A percentile compares a stretch with the other conserved stretches of the same genome.
Evolutionary conservation across 2,113 vertebrate species (phyloP).

Genomic region (Canis aureus): DNA sequence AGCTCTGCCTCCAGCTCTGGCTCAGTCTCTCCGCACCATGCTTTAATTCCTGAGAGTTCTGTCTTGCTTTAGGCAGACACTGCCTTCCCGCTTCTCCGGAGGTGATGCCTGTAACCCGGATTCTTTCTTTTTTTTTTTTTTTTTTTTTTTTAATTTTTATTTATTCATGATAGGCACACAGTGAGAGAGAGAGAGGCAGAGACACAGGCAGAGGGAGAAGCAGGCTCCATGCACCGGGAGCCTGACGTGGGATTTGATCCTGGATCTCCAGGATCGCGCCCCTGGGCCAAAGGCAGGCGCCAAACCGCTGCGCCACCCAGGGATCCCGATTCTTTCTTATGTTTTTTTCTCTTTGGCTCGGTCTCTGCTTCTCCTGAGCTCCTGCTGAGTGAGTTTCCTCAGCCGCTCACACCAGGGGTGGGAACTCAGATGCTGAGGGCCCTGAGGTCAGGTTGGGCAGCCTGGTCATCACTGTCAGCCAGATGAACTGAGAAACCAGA

Average conservation of each 20-base stretch:
- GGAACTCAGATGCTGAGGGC: background rate
- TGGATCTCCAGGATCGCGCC: too few species aligned
- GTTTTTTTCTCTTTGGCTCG: background rate
- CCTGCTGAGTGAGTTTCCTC: accelerated
- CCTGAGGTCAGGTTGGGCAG: accelerated
- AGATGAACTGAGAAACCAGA: too few species aligned
- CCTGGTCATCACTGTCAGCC: accelerated
- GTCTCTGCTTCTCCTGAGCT: background rate
- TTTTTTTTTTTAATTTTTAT: too few species aligned
- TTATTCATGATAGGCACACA: too few species aligned
- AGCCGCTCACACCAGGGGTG: accelerated
- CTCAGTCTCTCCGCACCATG: accelerated
- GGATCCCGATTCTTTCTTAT: background rate
- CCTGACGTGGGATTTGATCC: too few species aligned
- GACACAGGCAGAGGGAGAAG: too few species aligned
- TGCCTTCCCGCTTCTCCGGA: background rate
- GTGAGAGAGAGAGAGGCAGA: too few species aligned
- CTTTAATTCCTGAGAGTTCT: accelerated
- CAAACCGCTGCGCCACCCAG: too few species aligned
- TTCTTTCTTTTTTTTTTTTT: background rate
- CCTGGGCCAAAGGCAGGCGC: too few species aligned
- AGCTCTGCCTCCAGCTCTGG: background rate
- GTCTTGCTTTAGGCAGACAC: background rate
- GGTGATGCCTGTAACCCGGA: background rate
- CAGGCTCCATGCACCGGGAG: too few species aligned